A percentile compares a stretch with the other conserved stretches of the same genome.
Conservation (phyloP, 2,888 invertebrate genomes). For the Acleris emargana region DNA sequence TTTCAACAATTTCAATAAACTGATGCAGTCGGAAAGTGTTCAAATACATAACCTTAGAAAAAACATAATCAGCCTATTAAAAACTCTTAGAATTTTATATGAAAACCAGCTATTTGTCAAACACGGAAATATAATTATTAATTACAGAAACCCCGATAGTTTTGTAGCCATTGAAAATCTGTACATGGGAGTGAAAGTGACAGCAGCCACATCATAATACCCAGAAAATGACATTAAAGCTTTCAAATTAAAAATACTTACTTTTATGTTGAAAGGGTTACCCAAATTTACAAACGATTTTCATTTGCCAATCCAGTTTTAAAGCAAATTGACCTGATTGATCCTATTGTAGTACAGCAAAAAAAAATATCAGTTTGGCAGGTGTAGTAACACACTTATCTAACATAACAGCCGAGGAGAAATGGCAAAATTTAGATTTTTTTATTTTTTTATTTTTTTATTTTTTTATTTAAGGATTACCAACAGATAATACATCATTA, state of each 20-base stretch:
- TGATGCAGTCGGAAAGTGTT: not conserved
- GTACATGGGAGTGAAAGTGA: constrained; percentile 13
- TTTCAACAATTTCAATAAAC: constrained; percentile 8
- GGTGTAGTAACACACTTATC: not conserved
- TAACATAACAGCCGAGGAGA: not conserved
- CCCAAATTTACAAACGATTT: not conserved
- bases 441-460: no score
- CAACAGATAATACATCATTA: no score
- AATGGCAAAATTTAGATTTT: constrained; percentile 9
- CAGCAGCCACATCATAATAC: not conserved
- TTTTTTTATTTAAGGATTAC: no score
- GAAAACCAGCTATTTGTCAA: not conserved
- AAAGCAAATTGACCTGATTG: constrained; percentile 1
- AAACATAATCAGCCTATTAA: not conserved
- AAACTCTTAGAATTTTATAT: constrained; percentile 5
- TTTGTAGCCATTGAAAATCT: constrained; percentile 3
- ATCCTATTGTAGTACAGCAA: not conserved
- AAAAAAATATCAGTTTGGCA: not conserved
- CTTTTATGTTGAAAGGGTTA: not conserved
- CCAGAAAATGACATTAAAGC: constrained; percentile 2
- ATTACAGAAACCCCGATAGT: constrained; percentile 2
- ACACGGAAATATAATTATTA: not conserved
- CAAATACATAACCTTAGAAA: constrained; percentile 10
- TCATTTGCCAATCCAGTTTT: not conserved
- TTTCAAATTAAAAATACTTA: constrained; percentile 3